phyloP scores from a whole-genome alignment of 2,797 vertebrate species.

The Enteromius anoplus region DNA sequence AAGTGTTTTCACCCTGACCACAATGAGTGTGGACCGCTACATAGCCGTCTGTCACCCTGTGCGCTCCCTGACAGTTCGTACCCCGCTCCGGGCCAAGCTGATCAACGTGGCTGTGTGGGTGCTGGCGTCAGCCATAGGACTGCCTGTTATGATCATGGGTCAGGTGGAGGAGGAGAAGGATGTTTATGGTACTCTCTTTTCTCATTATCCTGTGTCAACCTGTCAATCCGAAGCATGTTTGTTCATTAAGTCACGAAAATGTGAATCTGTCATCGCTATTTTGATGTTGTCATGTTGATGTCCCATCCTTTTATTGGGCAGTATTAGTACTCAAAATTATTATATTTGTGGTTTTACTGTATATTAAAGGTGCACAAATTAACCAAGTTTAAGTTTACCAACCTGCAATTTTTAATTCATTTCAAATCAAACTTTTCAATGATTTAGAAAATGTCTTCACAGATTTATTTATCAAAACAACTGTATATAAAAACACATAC shows the following conservation, averaged over 20 bases:
- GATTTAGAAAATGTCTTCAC: background rate
- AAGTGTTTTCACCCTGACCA: slow-evolving; percentile 85
- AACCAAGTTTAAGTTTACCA: background rate
- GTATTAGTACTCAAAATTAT: background rate
- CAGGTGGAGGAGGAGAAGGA: slow-evolving; percentile 83
- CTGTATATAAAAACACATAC: background rate
- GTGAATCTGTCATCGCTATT: background rate
- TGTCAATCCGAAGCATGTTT: slow-evolving; percentile 29
- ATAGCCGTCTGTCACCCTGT: slow-evolving; percentile 88
- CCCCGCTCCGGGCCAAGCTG: slow-evolving; percentile 84
- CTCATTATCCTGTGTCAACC: slow-evolving; percentile 12
- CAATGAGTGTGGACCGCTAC: slow-evolving; percentile 89
- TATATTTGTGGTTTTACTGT: background rate
- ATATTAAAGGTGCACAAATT: slow-evolving; percentile 9
- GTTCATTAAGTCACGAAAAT: slow-evolving; percentile 5
- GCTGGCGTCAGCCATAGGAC: slow-evolving; percentile 81
- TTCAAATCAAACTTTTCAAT: background rate
- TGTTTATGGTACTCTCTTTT: slow-evolving; percentile 62
- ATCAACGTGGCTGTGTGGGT: slow-evolving; percentile 87
- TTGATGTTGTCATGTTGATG: slow-evolving; percentile 5
- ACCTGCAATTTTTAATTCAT: background rate
- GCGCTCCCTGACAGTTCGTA: slow-evolving; percentile 85
- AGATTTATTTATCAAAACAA: background rate
- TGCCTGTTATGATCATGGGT: slow-evolving; percentile 86
- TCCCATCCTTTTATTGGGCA: background rate